Evolutionary conservation across 2,888 invertebrate species (phyloP), one percentile per base, ranked within the genome.

Genomic region (Rhogogaster chlorosoma): DNA sequence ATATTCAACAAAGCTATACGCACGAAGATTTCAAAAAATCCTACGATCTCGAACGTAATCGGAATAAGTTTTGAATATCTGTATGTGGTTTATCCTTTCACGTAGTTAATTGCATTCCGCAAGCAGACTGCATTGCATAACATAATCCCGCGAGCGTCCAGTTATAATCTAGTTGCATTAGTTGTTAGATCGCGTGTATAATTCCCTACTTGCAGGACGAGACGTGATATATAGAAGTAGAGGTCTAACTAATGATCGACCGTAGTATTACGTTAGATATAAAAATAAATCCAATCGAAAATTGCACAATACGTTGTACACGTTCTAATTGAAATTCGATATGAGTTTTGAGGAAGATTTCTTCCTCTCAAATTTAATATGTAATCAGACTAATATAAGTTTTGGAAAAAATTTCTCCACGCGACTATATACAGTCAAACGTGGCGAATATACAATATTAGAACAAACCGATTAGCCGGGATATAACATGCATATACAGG

Each of bases 21-120:
- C 5, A 15, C 12, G 49, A 3, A 15, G 15, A 15, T 61, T 61
- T 26, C 0, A 61, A 61, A 10, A 22, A 12, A 61, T 26, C 26
- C 9, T 61, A 26, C 2, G 9, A 57, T 2, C 57, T 22, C 22
- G 22, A 9, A 0, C 7, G 9, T 9, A 22, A 22, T 22, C 7
- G 1, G 18, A 9, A 22, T 22, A 9, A n/a, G 1, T 22, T 57
- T 10, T 57, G 22, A 22, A 57, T 57, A 61, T 61, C 26, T 61
- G 26, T 0, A 61, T 26, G 61, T 26, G 26, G 61, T 61, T 61
- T n/a, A n/a, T 61, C 61, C 61, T 61, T 61, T 61, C 61, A 61
- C 70, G 70, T 71, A 61, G 36, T n/a, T 71, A 71, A 71, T 71
- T 38, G 70, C 70, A 71, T 71, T 38, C 70, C 70, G 70, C 70